These are phyloP conservation scores for Junonia oenone DNA, from an alignment of 2,888 invertebrate genomes.

Conservation along the genomic window DNA sequence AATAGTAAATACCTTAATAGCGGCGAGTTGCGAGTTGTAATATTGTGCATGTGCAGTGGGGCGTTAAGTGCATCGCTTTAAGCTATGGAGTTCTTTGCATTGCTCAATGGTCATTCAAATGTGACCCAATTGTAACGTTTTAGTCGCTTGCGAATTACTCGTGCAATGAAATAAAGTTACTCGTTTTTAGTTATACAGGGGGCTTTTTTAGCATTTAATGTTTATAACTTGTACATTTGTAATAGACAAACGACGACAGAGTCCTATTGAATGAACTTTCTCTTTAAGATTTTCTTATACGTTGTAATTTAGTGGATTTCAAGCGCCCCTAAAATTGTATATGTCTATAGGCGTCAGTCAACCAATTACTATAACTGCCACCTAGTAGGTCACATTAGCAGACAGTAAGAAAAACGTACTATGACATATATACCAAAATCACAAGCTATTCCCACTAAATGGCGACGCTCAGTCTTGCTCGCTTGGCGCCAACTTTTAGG, in stretches of 20 bases:
- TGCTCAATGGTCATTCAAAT: conserved; percentile 10
- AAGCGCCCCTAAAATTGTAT: too few species aligned
- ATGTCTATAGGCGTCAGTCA: too few species aligned
- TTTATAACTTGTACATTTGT: neutral
- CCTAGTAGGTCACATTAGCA: too few species aligned
- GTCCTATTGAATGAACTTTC: too few species aligned
- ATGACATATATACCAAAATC: neutral
- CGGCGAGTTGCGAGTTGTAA: neutral
- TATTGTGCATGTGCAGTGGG: conserved; percentile 19
- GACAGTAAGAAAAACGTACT: too few species aligned
- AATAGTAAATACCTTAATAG: neutral
- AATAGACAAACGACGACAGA: neutral
- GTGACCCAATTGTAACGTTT: conserved; percentile 6
- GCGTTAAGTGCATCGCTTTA: conserved; percentile 17
- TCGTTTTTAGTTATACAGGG: too few species aligned
- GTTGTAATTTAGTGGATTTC: too few species aligned
- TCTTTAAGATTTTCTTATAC: too few species aligned
- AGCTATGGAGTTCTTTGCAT: neutral
- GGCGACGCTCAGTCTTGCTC: neutral
- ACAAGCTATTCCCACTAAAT: neutral
- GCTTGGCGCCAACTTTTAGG: neutral
- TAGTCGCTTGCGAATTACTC: neutral
- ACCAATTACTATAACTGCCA: too few species aligned
- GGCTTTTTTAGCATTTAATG: neutral
- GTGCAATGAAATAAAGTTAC: neutral